Evolutionary conservation across 2,888 invertebrate species (phyloP), one percentile per base, ranked within the genome.

Genomic region (Anodontia alba): DNA sequence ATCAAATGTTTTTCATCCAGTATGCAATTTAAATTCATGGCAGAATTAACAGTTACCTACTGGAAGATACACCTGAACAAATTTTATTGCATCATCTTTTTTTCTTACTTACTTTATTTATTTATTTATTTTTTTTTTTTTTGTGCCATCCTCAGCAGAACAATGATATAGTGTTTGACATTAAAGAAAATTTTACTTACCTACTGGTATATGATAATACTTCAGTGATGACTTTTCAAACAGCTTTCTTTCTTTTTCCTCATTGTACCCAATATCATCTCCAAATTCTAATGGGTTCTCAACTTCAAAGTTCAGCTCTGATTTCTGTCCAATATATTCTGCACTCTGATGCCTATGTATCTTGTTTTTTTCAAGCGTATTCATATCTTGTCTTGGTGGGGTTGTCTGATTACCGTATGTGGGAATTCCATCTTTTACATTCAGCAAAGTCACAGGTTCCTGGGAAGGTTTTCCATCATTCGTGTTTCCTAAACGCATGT

Each of bases 221-320:
- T 88, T 80, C 62, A 92, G 68, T 10, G 82, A 76, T 20, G 88
- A 86, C n/a, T 87, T 87, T 67, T 77, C 70, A 29, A 91, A 83
- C 43, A 81, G 70, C 46, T 87, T 75, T 69, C 82, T 84, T 75
- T 92, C 92, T 17, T 86, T 26, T 15, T 85, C 75, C 76, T 90
- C 91, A 81, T 92, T 92, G 72, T 89, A 92, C 8, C 93, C 92
- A 66, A 92, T 87, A 36, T 88, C 88, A 87, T 93, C 93, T 8
- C 93, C 93, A 87, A 92, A 93, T 79, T 93, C 92, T 20, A 81
- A 86, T 7, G 66, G 68, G 80, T 93, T 93, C n/a, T 76, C 82
- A 3, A 66, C 72, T 75, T 91, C 92, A 83, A 87, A 93, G 75
- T 93, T 93, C 20, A 86, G 76, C 3, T 46, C 38, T 1, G 91